phyloP scores from a whole-genome alignment of 2,797 vertebrate genomes.

The Selene dorsalis region DNA sequence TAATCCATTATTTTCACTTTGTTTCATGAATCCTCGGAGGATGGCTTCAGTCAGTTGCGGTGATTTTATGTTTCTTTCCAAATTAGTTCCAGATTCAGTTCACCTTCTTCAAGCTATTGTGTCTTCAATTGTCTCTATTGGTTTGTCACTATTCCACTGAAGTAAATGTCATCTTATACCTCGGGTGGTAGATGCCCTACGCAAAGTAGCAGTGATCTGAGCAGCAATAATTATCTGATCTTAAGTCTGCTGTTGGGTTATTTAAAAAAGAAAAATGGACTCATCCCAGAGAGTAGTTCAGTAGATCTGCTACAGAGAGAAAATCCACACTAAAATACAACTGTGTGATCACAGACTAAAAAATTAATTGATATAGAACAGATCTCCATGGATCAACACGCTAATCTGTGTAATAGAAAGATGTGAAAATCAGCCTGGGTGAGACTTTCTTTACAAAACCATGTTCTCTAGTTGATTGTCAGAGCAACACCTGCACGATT shows the following conservation, averaged over 20 bases:
- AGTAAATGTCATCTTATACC: constrained; percentile 52
- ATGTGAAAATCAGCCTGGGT: background rate
- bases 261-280: constrained; percentile 34
- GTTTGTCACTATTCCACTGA: constrained; percentile 28
- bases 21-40: constrained; percentile 31
- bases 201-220: constrained; percentile 35
- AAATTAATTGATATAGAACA: background rate
- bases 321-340: constrained; percentile 23
- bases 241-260: constrained; percentile 7
- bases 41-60: constrained; percentile 1
- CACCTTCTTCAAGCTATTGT: background rate
- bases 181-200: constrained; percentile 51
- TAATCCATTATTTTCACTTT: constrained; percentile 22
- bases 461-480: background rate
- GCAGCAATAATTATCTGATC: constrained; percentile 36
- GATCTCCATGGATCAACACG: constrained; percentile 3
- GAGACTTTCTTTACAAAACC: constrained; percentile 8
- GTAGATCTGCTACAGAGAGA: background rate
- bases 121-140: constrained; percentile 7
- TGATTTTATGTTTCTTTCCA: constrained; percentile 10
- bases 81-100: constrained; percentile 28
- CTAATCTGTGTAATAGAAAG: background rate
- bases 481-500: constrained; percentile 26
- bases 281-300: constrained; percentile 4
- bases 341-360: constrained; percentile 6